Evolutionary conservation across 2,888 invertebrate genomes (phyloP), one percentile per base, ranked within the genome.

Genomic region (Copidosoma aretas): DNA sequence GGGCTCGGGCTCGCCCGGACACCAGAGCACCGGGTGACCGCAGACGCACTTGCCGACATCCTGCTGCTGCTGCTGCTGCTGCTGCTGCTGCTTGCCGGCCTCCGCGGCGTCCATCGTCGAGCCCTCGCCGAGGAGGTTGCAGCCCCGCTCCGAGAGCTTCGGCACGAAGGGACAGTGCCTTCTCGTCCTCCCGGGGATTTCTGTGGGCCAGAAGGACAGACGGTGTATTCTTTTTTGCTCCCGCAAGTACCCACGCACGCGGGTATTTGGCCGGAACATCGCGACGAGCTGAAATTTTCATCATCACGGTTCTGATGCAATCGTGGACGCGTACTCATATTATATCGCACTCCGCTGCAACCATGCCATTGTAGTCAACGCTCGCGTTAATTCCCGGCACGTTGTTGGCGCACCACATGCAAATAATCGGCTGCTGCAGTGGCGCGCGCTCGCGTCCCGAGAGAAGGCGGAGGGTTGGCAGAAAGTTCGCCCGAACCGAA

Each of bases 171-270:
- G 79, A 73, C 83, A 83, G 63, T 82, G 82, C 64, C 82, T 77
- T 54, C 81, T 77, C 81, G 81, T 81, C 75, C 82, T 78, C 51
- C 82, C 82, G 10, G 83, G 83, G 56, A 82, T 82, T 67, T 82
- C 83, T 83, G 12, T 46, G 14, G 41, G 41, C 41, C 41, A 41
- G 41, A 14, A 41, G 41, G 41, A 41, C 10, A 19, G 39, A 22
- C 10, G 17, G 43, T n/a, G n/a, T n/a, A n/a, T n/a, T n/a, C n/a
- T n/a, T n/a, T n/a, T n/a, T n/a, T n/a, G n/a, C n/a, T n/a, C n/a
- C n/a, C n/a, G n/a, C n/a, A n/a, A n/a, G n/a, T n/a, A n/a, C n/a
- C n/a, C n/a, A n/a, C n/a, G n/a, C n/a, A n/a, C n/a, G n/a, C n/a
- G n/a, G n/a, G n/a, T n/a, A n/a, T n/a, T n/a, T n/a, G n/a, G n/a